Conservation (phyloP, 2,888 invertebrate species). For the Zaprionus lineosus region DNA sequence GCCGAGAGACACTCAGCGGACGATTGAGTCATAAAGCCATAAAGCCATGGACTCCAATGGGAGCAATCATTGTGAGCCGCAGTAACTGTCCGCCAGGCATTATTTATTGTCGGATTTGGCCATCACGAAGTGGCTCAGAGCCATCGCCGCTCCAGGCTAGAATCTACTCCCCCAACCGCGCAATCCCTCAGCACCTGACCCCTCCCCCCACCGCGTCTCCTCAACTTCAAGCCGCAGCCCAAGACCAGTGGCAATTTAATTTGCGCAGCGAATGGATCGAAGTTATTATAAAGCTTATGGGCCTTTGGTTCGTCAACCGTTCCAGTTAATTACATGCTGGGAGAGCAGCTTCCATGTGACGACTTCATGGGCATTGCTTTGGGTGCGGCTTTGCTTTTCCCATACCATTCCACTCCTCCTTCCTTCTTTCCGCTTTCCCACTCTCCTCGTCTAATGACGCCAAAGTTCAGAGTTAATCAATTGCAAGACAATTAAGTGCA, state of each 20-base stretch:
- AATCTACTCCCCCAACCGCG: slow-evolving; percentile 19
- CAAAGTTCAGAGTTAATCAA: slow-evolving; percentile 58
- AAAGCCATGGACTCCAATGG: slow-evolving; percentile 39
- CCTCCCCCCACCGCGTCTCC: not conserved
- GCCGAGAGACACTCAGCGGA: too few species aligned
- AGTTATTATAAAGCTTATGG: slow-evolving; percentile 41
- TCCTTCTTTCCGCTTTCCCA: slow-evolving; percentile 4
- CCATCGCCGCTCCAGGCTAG: slow-evolving; percentile 15
- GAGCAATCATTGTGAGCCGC: slow-evolving; percentile 37
- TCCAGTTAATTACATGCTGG: slow-evolving; percentile 49
- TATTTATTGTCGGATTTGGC: slow-evolving; percentile 22
- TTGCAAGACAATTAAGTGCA: slow-evolving; percentile 58
- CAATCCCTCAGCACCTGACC: not conserved
- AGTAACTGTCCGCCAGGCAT: not conserved
- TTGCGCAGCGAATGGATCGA: slow-evolving; percentile 48
- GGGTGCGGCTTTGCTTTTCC: slow-evolving; percentile 27
- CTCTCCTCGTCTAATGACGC: slow-evolving; percentile 34
- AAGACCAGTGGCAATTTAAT: slow-evolving; percentile 70
- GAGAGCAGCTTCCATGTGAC: slow-evolving; percentile 6
- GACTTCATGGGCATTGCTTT: slow-evolving; percentile 11
- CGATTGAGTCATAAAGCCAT: slow-evolving; percentile 34
- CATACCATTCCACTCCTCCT: slow-evolving; percentile 3
- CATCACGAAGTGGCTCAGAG: slow-evolving; percentile 56
- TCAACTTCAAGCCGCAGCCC: not conserved
- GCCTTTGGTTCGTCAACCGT: slow-evolving; percentile 36